phyloP scores from a whole-genome alignment of 2,888 invertebrate genomes.

The Trichopoda pennipes region DNA sequence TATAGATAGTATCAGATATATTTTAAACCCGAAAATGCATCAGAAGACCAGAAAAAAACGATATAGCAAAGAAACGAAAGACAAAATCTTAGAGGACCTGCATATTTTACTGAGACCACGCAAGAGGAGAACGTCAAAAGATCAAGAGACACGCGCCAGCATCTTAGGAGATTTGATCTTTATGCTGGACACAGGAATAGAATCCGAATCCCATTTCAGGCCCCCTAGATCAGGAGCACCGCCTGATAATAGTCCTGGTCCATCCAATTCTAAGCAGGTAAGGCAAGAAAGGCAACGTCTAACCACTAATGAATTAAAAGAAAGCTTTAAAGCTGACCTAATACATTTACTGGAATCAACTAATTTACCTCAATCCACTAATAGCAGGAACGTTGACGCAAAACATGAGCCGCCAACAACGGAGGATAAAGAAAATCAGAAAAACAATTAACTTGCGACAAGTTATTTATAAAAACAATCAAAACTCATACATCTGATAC shows the following conservation, averaged over 20 bases:
- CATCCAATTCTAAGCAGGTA: too few relatives aligned
- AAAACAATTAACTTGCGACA: too few relatives aligned
- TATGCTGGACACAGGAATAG: conserved; percentile 26
- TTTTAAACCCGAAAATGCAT: conserved; percentile 36
- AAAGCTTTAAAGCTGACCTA: not conserved
- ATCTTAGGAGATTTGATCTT: conserved; percentile 29
- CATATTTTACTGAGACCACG: conserved; percentile 21
- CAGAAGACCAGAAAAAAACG: conserved; percentile 14
- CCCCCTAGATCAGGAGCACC: not conserved
- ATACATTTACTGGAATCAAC: too few relatives aligned
- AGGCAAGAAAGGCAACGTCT: not conserved
- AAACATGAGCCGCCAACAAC: too few relatives aligned
- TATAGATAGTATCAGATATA: conserved; percentile 23
- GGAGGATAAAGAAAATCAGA: too few relatives aligned
- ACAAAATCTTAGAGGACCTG: conserved; percentile 34
- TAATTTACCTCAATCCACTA: too few relatives aligned
- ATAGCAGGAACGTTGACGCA: too few relatives aligned
- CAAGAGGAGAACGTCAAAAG: not conserved
- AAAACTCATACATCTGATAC: too few relatives aligned
- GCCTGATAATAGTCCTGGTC: too few relatives aligned
- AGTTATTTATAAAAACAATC: too few relatives aligned
- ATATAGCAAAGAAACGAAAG: conserved; percentile 29
- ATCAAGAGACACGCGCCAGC: not conserved
- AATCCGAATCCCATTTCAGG: not conserved
- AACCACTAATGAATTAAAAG: not conserved